These are phyloP conservation scores for Pilophorus perplexus DNA, from an alignment of 2,888 invertebrate genomes.

Conservation along the genomic window DNA sequence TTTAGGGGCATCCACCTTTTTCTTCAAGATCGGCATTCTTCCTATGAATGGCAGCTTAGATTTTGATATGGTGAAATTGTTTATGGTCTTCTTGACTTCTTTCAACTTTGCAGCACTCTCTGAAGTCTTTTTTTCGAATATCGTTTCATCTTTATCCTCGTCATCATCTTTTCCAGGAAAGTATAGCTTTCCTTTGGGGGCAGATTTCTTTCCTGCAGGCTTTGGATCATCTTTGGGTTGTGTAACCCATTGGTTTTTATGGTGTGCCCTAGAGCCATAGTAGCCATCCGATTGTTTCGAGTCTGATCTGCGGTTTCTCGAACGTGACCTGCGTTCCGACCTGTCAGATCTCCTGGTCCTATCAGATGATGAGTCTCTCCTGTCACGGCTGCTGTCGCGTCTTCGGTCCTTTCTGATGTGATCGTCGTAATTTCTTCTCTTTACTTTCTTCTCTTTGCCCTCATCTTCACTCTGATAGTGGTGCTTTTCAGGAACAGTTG, in stretches of 20 bases:
- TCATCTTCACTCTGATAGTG: no score
- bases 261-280: no score
- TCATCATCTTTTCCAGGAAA: slow-evolving; percentile 42
- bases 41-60: slow-evolving; percentile 82
- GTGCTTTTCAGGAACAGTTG: neutral
- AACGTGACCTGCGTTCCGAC: no score
- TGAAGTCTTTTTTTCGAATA: slow-evolving; percentile 52
- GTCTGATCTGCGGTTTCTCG: no score
- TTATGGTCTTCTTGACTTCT: slow-evolving; percentile 46
- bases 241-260: no score
- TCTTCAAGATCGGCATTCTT: slow-evolving; percentile 71
- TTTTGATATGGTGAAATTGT: slow-evolving; percentile 53
- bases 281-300: no score
- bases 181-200: slow-evolving; percentile 25
- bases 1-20: slow-evolving; percentile 48
- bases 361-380: no score
- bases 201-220: neutral
- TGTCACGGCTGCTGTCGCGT: no score
- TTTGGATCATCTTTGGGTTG: neutral
- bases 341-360: no score
- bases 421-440: no score
- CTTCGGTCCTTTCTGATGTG: no score
- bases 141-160: slow-evolving; percentile 52
- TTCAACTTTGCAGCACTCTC: slow-evolving; percentile 44
- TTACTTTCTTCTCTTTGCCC: no score